These are phyloP conservation scores for Alviniconcha marisindica DNA, from an alignment of 1,140 invertebrate species.

Conservation along the genomic window DNA sequence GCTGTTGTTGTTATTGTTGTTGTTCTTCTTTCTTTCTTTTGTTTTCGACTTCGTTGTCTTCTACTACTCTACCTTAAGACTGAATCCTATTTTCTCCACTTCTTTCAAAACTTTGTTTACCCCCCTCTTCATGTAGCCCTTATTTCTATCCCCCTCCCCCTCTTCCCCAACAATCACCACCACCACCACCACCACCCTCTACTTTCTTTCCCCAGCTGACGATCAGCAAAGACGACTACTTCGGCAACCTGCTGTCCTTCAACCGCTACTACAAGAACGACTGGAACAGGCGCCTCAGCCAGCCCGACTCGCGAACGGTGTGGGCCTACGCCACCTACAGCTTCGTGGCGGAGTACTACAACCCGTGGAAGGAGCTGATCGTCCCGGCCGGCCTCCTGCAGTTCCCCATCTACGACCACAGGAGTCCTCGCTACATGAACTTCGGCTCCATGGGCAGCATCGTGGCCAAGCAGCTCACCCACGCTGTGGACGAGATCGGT, in stretches of 20 bases:
- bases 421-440: constrained; percentile 57
- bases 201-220: not conserved
- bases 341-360: constrained; percentile 49
- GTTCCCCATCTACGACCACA: constrained; percentile 63
- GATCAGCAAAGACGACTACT: constrained; percentile 48
- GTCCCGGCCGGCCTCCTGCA: constrained; percentile 65
- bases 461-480: constrained; percentile 54
- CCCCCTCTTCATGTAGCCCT: not conserved
- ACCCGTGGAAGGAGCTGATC: constrained; percentile 65
- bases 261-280: constrained; percentile 48
- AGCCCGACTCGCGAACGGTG: constrained; percentile 35
- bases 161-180: no score
- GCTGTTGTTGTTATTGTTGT: not conserved
- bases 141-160: not conserved
- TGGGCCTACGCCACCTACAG: constrained; percentile 55
- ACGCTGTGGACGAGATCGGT: constrained; percentile 63
- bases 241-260: constrained; percentile 55
- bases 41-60: not conserved
- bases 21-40: not conserved
- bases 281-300: constrained; percentile 50
- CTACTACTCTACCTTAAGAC: no score
- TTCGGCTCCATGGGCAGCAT: constrained; percentile 65
- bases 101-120: no score
- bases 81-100: no score
- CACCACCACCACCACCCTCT: no score